Percentiles rank a stretch among this genome's conserved stretches.
Evolutionary conservation across 2,797 vertebrate species (phyloP).

Genomic region (Myotis daubentonii): DNA sequence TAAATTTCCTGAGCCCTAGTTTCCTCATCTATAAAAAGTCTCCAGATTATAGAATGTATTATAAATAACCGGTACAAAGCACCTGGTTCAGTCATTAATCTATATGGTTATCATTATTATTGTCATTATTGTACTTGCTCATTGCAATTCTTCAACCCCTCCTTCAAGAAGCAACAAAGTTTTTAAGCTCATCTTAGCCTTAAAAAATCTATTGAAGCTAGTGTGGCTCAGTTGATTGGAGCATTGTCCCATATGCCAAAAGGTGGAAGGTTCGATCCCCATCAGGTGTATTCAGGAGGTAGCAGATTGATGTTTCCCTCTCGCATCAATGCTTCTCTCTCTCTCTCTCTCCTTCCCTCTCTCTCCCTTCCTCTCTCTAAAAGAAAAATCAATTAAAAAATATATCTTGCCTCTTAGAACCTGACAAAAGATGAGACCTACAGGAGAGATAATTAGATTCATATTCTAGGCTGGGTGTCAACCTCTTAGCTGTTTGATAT

Average conservation of each 20-base stretch:
- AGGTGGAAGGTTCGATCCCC: not conserved
- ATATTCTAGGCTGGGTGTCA: not conserved
- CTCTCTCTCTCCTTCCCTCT: not conserved
- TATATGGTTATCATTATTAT: not conserved
- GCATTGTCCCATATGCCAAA: not conserved
- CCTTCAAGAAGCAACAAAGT: conserved; percentile 6
- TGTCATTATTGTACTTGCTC: not conserved
- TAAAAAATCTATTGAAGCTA: not conserved
- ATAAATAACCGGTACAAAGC: not conserved
- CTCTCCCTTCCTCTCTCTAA: no score
- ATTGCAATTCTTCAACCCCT: not conserved
- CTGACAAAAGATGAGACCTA: not conserved
- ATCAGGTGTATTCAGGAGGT: not conserved
- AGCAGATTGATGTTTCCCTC: not conserved
- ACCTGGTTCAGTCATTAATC: not conserved
- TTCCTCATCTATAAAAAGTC: not conserved
- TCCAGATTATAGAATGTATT: not conserved
- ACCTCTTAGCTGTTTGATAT: not conserved
- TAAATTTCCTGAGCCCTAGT: not conserved
- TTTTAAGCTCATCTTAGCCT: not conserved
- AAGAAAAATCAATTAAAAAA: no score
- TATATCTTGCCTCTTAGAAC: not conserved
- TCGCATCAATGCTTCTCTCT: no score
- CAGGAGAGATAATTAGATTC: not conserved
- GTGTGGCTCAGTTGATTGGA: not conserved